Evolutionary conservation across 2,888 invertebrate genomes (phyloP), one percentile per base, ranked within the genome.

Genomic region (Lochmaea crataegi): DNA sequence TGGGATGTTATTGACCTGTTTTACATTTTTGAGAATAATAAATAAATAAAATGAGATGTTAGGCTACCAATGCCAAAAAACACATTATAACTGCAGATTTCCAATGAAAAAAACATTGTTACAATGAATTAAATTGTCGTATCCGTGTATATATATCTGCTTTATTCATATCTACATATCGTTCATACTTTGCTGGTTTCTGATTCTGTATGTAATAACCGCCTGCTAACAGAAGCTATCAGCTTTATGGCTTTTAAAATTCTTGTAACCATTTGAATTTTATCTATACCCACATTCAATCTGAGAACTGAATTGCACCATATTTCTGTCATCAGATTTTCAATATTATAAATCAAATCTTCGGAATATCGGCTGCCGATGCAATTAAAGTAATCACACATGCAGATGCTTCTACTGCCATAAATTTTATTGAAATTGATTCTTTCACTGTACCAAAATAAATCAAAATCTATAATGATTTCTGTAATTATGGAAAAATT

Each of bases 341-440:
- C 16, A 48, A 56, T 56, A 48, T 61, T 48, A 61, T 68, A 68
- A 68, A 68, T 68, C 68, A 68, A 68, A 68, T 60, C 22, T 38
- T 26, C 6, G 45, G 42, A 68, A 42, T 58, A 68, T 58, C 60
- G 68, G 48, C 68, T 68, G 68, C 60, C 68, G 68, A 61, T 68
- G 60, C 51, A 68, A 68, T 68, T 61, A 68, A 68, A 68, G 60
- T 48, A 18, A 51, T 68, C 14, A 48, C 45, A 26, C 45, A 48
- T 61, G 38, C 32, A 48, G 51, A 51, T 61, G 68, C 38, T 22
- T 68, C 60, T 68, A 16, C 58, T 68, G 16, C 60, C 38, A 61
- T 68, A 48, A 68, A 61, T 61, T 60, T 60, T 61, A 68, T 60
- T 68, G 42, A 38, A 56, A 22, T 56, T 22, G 56, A 56, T 56